Evolutionary conservation across 2,113 vertebrate genomes (phyloP).

Genomic region (Cyprinodon variegatus): DNA sequence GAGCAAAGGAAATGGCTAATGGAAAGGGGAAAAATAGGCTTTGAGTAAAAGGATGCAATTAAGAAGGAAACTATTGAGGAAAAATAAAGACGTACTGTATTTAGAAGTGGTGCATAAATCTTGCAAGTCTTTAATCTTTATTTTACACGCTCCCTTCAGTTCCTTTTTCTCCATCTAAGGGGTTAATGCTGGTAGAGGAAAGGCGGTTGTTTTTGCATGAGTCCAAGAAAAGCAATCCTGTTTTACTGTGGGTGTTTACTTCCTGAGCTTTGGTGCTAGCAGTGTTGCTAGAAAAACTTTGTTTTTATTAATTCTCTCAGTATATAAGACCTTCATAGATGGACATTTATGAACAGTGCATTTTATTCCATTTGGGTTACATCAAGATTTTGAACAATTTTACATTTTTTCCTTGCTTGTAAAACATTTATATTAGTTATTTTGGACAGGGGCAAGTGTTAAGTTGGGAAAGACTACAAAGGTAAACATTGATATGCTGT

Average conservation of each 20-base stretch:
- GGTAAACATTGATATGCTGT: neutral
- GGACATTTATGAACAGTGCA: constrained; percentile 8
- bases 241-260: constrained; percentile 59
- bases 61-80: constrained; percentile 65
- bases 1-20: constrained; percentile 63
- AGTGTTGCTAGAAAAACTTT: constrained; percentile 16
- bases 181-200: constrained; percentile 44
- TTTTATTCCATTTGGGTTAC: neutral
- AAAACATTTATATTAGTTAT: neutral
- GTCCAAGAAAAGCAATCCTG: constrained; percentile 53
- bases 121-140: constrained; percentile 69
- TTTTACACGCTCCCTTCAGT: constrained; percentile 51
- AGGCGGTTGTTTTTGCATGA: constrained; percentile 68
- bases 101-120: constrained; percentile 72
- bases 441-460: neutral
- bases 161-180: constrained; percentile 35
- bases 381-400: neutral
- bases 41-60: constrained; percentile 75
- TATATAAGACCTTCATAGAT: constrained; percentile 16
- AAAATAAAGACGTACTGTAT: constrained; percentile 78
- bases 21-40: constrained; percentile 57
- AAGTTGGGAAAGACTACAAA: neutral
- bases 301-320: constrained; percentile 24
- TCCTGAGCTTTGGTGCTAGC: constrained; percentile 41
- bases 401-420: neutral